phyloP scores from a whole-genome alignment of 2,113 vertebrate species.

The Polypterus bichir region DNA sequence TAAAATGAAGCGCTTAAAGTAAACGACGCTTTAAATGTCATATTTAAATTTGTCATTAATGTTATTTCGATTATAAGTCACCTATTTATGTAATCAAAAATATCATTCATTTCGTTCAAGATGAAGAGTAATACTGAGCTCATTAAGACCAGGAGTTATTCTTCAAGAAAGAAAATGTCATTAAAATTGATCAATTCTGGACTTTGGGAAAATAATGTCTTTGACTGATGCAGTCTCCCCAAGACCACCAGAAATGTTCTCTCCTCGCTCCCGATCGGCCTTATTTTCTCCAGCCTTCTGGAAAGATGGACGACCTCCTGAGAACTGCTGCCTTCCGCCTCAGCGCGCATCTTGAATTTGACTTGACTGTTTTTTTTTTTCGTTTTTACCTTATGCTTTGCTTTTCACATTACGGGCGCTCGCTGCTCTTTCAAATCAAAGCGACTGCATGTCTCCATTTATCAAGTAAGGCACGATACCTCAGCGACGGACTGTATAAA shows the following conservation, averaged over 20 bases:
- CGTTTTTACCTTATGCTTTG: slow-evolving; percentile 16
- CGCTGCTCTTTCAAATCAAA: too few species aligned
- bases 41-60: too few species aligned
- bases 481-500: too few species aligned
- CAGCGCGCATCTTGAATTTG: slow-evolving; percentile 73
- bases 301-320: slow-evolving; percentile 56
- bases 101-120: too few species aligned
- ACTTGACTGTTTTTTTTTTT: slow-evolving; percentile 47
- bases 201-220: slow-evolving; percentile 71
- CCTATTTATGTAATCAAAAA: too few species aligned
- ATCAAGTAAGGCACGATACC: too few species aligned
- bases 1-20: too few species aligned
- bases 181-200: slow-evolving; percentile 40
- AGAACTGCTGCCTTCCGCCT: slow-evolving; percentile 48
- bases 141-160: slow-evolving; percentile 22
- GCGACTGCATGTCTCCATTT: too few species aligned
- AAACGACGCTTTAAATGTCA: too few species aligned
- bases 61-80: too few species aligned
- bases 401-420: slow-evolving; percentile 12
- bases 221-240: slow-evolving; percentile 59
- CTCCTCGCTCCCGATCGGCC: slow-evolving; percentile 40
- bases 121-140: too few species aligned
- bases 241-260: slow-evolving; percentile 57
- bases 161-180: slow-evolving; percentile 42
- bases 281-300: slow-evolving; percentile 55